phyloP scores from a whole-genome alignment of 1,140 invertebrate species.

The Galleria mellonella region DNA sequence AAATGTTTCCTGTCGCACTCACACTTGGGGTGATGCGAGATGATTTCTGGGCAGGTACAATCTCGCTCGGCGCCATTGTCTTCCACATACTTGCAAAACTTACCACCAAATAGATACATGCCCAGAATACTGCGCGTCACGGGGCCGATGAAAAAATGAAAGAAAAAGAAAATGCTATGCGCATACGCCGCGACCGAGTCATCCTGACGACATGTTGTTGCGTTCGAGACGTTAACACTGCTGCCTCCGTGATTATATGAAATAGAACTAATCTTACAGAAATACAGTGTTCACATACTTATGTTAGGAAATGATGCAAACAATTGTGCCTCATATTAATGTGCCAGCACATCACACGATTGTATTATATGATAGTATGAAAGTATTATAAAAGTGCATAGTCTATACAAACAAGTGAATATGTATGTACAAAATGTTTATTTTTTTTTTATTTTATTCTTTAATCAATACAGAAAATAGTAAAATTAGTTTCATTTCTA shows the following conservation, averaged over 20 bases:
- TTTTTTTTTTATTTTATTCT: no score
- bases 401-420: not conserved
- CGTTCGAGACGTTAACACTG: conserved; percentile 61
- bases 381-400: not conserved
- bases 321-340: no score
- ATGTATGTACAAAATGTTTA: no score
- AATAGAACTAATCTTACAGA: conserved; percentile 27
- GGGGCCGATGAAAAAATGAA: conserved; percentile 68
- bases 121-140: conserved; percentile 90
- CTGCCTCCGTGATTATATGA: conserved; percentile 17
- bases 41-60: conserved; percentile 94
- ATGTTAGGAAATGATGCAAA: no score
- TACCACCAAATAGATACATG: conserved; percentile 99
- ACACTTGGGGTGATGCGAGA: conserved; percentile 89
- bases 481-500: conserved; percentile 26
- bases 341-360: no score
- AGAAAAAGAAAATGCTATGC: conserved; percentile 73
- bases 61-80: conserved; percentile 87
- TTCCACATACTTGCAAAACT: conserved; percentile 97
- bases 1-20: conserved; percentile 97
- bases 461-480: conserved; percentile 4
- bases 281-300: not conserved
- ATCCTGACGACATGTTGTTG: conserved; percentile 42
- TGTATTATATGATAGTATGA: no score
- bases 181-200: conserved; percentile 63